Evolutionary conservation across 2,113 vertebrate species (phyloP), one percentile per base, ranked within the genome.

Genomic region (Pica pica): DNA sequence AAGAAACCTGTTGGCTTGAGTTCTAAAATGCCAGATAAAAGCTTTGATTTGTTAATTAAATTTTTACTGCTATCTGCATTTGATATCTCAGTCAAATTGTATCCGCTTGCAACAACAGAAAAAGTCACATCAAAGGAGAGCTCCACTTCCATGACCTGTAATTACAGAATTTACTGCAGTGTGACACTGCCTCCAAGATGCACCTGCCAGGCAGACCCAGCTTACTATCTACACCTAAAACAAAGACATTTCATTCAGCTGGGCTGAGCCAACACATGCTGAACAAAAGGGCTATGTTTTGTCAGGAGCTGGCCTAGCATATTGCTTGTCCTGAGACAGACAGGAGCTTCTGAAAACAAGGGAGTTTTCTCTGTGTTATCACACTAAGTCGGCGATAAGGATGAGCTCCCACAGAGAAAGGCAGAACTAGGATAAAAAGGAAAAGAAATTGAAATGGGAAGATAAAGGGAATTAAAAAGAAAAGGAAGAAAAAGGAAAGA

Each of bases 11-110:
- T 97, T 98, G 98, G 98, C 97, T 92, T 59, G 88, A 97, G 97
- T 98, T 98, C 98, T 98, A 87, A 98, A 97, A 93, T 92, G 65
- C 80, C 86, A 97, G 97, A 97, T 97, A 96, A 98, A 98, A 97
- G 97, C 98, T 97, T 98, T 98, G 98, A 97, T 97, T 98, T 97
- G 96, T 98, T 98, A 98, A 98, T 98, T 98, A 98, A 98, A 97
- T 97, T 98, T 98, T 98, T 98, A 98, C 97, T 96, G 90, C 93
- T 98, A 98, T 98, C 98, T 98, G 95, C 94, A 87, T 97, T 98
- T 97, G 97, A 98, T 98, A 98, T 97, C 97, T 97, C 92, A 94
- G 97, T 95, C 97, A 97, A 98, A 97, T 96, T 95, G 96, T 97
- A 98, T 98, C 97, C 82, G 37, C 94, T 95, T 94, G 95, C 95